Percentiles rank a stretch among this genome's conserved stretches.
Evolutionary conservation across 2,797 vertebrate species (phyloP).

Genomic region (Rachycentron canadum): DNA sequence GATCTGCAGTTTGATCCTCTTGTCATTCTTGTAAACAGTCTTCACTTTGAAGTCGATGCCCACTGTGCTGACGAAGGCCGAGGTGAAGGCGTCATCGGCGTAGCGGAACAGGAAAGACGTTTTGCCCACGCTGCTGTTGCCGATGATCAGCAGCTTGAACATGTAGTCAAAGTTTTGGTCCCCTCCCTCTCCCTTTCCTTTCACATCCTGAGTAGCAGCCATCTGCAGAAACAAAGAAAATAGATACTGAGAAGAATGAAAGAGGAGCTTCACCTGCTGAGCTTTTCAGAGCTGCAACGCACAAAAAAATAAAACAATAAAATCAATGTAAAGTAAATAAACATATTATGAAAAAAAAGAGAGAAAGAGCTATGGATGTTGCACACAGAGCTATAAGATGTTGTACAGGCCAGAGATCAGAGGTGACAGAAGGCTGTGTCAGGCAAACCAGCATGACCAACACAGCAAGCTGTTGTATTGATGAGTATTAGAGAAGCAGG

Average conservation of each 20-base stretch:
- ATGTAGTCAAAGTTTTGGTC: conserved; percentile 99
- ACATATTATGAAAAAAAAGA: neutral
- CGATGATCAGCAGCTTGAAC: conserved; percentile 98
- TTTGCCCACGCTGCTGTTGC: conserved; percentile 98
- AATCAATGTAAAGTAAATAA: too few relatives aligned
- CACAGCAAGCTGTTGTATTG: conserved; percentile 66
- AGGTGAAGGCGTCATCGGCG: conserved; percentile 97
- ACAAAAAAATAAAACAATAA: neutral
- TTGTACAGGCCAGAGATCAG: conserved; percentile 62
- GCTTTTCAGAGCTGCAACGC: neutral
- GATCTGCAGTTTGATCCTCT: conserved; percentile 99
- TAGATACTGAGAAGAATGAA: neutral
- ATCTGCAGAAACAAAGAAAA: conserved; percentile 86
- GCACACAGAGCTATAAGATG: conserved; percentile 17
- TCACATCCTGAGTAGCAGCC: conserved; percentile 93
- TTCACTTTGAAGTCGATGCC: conserved; percentile 99
- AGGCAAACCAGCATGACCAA: conserved; percentile 72
- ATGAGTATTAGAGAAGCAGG: conserved; percentile 63
- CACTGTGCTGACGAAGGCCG: conserved; percentile 98
- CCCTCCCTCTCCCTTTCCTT: conserved; percentile 94
- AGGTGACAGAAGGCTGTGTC: conserved; percentile 78
- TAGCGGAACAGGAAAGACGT: conserved; percentile 98
- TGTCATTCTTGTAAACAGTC: conserved; percentile 98
- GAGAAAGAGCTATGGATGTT: neutral
- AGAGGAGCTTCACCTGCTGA: conserved; percentile 20